phyloP scores from a whole-genome alignment of 2,888 invertebrate species.

The Brenthis hecate region DNA sequence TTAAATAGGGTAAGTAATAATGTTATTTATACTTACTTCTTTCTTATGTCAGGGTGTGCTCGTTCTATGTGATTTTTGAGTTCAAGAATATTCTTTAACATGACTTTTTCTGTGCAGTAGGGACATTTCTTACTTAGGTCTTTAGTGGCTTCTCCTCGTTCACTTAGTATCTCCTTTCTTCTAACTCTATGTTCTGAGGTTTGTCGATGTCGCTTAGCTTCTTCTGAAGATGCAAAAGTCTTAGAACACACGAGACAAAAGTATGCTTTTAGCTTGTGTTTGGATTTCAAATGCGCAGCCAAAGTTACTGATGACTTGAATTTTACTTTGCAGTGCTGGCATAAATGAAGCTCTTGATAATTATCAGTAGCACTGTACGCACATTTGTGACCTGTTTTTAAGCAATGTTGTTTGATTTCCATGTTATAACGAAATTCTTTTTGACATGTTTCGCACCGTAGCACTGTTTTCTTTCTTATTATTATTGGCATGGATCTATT shows the following conservation, averaged over 20 bases:
- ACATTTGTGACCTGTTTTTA: conserved; percentile 74
- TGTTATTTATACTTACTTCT: conserved; percentile 73
- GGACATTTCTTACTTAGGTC: conserved; percentile 81
- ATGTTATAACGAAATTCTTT: conserved; percentile 88
- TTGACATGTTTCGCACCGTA: conserved; percentile 86
- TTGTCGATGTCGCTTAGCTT: conserved; percentile 86
- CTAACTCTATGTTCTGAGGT: conserved; percentile 84
- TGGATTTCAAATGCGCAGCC: conserved; percentile 85
- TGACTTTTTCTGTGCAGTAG: conserved; percentile 77
- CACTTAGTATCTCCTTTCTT: conserved; percentile 69
- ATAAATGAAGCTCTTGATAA: conserved; percentile 85
- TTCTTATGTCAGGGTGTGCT: conserved; percentile 84
- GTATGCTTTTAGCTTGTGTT: conserved; percentile 83
- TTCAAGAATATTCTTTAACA: conserved; percentile 77
- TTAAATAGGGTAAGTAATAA: no score
- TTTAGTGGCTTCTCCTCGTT: conserved; percentile 61
- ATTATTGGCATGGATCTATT: conserved; percentile 91
- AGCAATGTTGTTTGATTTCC: conserved; percentile 85
- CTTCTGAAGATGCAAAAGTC: conserved; percentile 82
- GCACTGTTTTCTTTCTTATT: conserved; percentile 85
- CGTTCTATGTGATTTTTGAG: conserved; percentile 84
- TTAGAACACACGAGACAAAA: conserved; percentile 86
- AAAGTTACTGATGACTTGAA: conserved; percentile 84
- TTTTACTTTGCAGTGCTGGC: conserved; percentile 82
- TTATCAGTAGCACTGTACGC: conserved; percentile 82